A percentile compares a stretch with the other conserved stretches of the same genome.
phyloP scores from a whole-genome alignment of 92 coral and sea anemone species.

The Epizoanthus illoricatus region DNA sequence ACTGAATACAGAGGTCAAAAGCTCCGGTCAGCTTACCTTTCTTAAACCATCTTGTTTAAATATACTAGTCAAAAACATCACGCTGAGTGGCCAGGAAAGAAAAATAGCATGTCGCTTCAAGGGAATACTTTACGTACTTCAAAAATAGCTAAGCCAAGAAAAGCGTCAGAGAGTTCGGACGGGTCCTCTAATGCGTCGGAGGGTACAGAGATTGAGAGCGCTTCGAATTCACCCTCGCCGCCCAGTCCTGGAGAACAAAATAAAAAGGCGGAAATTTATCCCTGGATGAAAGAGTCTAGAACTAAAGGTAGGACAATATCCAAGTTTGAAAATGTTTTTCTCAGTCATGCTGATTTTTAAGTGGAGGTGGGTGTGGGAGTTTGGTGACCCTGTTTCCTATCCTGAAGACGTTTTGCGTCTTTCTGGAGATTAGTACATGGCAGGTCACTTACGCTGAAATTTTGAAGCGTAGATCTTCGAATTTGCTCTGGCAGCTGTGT shows the following conservation, averaged over 20 bases:
- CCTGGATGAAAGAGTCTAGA: constrained; percentile 99
- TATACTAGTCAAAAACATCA: constrained; percentile 38
- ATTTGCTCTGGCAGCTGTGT: constrained; percentile 5
- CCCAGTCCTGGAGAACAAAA: constrained; percentile 29
- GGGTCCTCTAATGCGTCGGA: constrained; percentile 38
- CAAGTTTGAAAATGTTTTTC: background rate
- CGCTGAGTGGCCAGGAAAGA: constrained; percentile 62
- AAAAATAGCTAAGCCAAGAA: constrained; percentile 30
- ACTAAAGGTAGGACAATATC: constrained; percentile 68
- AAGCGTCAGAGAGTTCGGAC: constrained; percentile 35
- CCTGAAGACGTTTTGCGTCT: background rate
- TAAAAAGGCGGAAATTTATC: constrained; percentile 60
- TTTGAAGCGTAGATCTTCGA: constrained; percentile 1
- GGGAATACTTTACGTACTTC: constrained; percentile 30
- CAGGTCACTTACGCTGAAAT: background rate
- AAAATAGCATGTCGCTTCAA: constrained; percentile 28
- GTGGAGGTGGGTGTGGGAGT: constrained; percentile 34
- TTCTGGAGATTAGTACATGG: background rate
- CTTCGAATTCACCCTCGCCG: constrained; percentile 30
- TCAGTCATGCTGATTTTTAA: background rate
- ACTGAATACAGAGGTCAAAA: constrained; percentile 64
- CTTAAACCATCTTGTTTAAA: constrained; percentile 33
- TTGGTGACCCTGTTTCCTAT: background rate
- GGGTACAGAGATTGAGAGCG: constrained; percentile 29
- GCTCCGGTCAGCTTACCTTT: constrained; percentile 58